A percentile compares a stretch with the other conserved stretches of the same genome.
Evolutionary conservation across 2,797 vertebrate species (phyloP).

Genomic region (Anniella stebbinsi): DNA sequence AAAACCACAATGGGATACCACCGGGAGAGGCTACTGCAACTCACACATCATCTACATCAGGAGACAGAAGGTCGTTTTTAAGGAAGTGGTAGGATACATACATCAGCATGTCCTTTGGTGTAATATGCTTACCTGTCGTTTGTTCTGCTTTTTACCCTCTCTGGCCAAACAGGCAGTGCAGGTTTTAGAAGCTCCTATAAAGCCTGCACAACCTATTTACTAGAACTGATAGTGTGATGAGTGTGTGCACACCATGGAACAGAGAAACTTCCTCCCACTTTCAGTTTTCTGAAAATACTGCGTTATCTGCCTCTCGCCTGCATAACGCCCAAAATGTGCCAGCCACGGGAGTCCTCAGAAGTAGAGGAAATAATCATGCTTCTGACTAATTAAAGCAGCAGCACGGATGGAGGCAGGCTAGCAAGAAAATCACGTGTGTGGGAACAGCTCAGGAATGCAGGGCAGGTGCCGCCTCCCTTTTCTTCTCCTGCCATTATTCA

Average conservation of each 20-base stretch:
- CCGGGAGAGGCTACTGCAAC: not conserved
- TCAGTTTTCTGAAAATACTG: not conserved
- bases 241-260: not conserved
- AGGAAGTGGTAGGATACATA: not conserved
- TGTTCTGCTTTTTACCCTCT: not conserved
- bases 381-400: not conserved
- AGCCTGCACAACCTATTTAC: not conserved
- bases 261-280: not conserved
- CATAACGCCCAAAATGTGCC: not conserved
- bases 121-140: not conserved
- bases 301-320: not conserved
- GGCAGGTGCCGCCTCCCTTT: not conserved
- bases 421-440: not conserved
- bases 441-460: not conserved
- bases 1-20: not conserved
- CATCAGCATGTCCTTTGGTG: too few relatives aligned
- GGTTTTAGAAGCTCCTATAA: not conserved
- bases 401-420: too few relatives aligned
- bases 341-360: not conserved
- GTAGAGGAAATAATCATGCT: not conserved
- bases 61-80: not conserved
- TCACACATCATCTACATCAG: not conserved
- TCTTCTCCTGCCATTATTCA: not conserved
- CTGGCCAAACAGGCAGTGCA: not conserved
- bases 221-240: not conserved